These are phyloP conservation scores for Xenentodon cancila DNA, from an alignment of 2,797 vertebrate species.

Conservation along the genomic window DNA sequence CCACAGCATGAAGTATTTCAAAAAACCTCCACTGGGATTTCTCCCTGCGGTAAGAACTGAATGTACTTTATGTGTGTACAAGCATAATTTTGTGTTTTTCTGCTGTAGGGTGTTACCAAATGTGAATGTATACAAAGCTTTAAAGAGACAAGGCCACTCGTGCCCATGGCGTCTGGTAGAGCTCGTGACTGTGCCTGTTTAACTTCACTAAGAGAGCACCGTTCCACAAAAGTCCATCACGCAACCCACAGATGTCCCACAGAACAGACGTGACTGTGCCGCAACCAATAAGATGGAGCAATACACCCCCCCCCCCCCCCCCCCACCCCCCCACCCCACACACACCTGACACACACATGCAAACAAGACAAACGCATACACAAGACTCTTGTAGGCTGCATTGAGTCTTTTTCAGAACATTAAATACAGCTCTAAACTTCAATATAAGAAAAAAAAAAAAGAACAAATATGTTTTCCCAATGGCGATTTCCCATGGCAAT, in stretches of 20 bases:
- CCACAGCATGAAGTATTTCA: constrained; percentile 18
- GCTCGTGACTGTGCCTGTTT: constrained; percentile 84
- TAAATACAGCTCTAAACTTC: constrained; percentile 12
- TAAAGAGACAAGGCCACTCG: constrained; percentile 71
- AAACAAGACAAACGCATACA: constrained; percentile 36
- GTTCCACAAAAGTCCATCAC: constrained; percentile 79
- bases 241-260: constrained; percentile 85
- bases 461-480: no score
- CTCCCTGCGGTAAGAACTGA: constrained; percentile 25
- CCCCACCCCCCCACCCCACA: constrained; percentile 37
- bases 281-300: constrained; percentile 73
- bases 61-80: constrained; percentile 35
- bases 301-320: constrained; percentile 49
- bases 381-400: constrained; percentile 25
- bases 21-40: constrained; percentile 19
- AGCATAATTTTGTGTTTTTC: constrained; percentile 39
- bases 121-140: constrained; percentile 69
- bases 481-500: background rate
- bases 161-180: constrained; percentile 78
- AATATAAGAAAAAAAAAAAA: no score
- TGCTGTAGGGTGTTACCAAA: constrained; percentile 34
- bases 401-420: constrained; percentile 30
- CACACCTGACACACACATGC: constrained; percentile 21
- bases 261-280: constrained; percentile 74
- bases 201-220: constrained; percentile 79